Evolutionary conservation across 2,888 invertebrate species (phyloP), one percentile per base, ranked within the genome.

Genomic region (Lingula anatina): DNA sequence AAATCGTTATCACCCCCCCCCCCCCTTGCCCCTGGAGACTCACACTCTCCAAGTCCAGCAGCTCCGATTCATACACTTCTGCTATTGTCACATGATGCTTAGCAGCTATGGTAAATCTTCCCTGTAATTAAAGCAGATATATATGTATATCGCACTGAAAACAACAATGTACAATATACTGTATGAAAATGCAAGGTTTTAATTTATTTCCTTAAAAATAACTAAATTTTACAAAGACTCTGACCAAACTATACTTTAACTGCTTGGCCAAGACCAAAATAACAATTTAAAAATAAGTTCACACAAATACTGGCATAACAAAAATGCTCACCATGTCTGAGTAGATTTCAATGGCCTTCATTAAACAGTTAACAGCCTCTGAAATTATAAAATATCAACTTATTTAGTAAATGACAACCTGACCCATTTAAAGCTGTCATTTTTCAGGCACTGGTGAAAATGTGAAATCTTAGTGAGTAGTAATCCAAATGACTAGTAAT

Each of bases 271-370:
- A 9, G 9, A 46, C 18, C 2, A 2, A 24, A 24, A 2, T n/a
- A n/a, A n/a, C n/a, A n/a, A n/a, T n/a, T n/a, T n/a, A n/a, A n/a
- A n/a, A n/a, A n/a, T n/a, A n/a, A 21, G 38, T 31, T 5, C 20
- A 38, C n/a, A 46, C 9, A 38, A 12, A n/a, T 35, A 35, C 2
- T 12, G 2, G 4, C 2, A 2, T n/a, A 45, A 12, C 12, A 15
- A 38, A 39, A 3, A 23, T 40, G 55, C 71, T 66, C 57, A 81
- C 81, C 94, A 96, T 96, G 72, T 97, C 97, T 12, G 95, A 94
- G 79, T 96, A 97, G 63, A 97, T 95, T 78, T 97, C 95, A 57
- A 95, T 92, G 0, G 94, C 90, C 78, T 92, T 93, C 62, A 89
- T 77, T 44, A 96, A 79, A 76, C 93, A 92, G 52, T 85, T 86